Evolutionary conservation across 2,888 invertebrate species (phyloP), one percentile per base, ranked within the genome.

Genomic region (Azorinus chamasolen): DNA sequence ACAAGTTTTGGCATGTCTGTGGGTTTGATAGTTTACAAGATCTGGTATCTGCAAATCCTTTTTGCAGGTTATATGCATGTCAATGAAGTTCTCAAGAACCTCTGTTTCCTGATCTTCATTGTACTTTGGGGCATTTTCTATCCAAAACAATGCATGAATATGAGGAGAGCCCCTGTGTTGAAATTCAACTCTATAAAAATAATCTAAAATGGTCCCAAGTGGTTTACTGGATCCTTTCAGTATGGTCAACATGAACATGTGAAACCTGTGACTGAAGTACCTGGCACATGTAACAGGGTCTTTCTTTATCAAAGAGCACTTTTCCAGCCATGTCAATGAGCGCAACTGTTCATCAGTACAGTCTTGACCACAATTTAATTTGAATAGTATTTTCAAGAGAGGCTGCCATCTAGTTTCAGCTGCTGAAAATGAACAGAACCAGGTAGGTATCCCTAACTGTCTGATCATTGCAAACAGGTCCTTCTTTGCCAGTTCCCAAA

Each of bases 151-250:
- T 6, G 54, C 45, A 61, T 85, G 83, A 24, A 82, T 69, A 51
- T 83, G 82, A 3, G 85, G 80, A 39, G 79, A 82, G 5, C 82
- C 83, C 32, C 83, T 62, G 24, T 79, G 74, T 48, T 83, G 83
- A 71, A 81, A 81, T 25, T 82, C 83, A n/a, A 80, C 70, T 39
- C 80, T 6, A 22, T 43, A 39, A 37, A 58, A 72, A 18, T 20
- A 59, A 22, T 64, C 50, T 20, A 4, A 25, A 1, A 72, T 16
- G 20, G 41, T 1, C 14, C 64, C 53, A 39, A 72, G 18, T 6
- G 71, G 64, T 14, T 25, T 6, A 20, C 27, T 39, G 8, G 46
- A 2, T 25, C 59, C 54, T 10, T 12, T 6, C 14, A 73, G 54
- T 25, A 66, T 27, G 39, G 43, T 2, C n/a, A 16, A 50, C 14